Base-by-base conservation (phyloP, 2,113 vertebrate species). In the Benitochromis conjunctus region DNA sequence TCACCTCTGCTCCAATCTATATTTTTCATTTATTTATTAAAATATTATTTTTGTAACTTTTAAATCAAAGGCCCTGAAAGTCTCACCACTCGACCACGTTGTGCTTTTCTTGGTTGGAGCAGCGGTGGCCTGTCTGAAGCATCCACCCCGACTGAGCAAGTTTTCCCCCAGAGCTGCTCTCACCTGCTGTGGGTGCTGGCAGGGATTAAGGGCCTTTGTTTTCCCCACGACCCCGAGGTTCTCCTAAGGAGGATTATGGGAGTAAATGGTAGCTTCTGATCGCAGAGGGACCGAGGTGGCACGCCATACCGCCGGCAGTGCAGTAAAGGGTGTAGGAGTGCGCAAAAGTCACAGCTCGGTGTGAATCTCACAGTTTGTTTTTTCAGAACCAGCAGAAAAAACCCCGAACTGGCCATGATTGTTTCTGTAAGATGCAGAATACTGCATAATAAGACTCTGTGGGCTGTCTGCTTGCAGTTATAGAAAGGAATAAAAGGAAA, bases 191-290 rank as follows among this genome's bases (percentile, higher is more conserved):
- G 36, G 74, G 69, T 16, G 41, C 46, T 38, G 89, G 89, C 81
- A 81, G 69, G 91, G 89, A 91, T 92, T 91, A 91, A 87, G 7
- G 7, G 57, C 79, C 9, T 82, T 90, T 88, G 91, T 66, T 71
- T 48, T 0, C 86, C 92, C 92, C 92, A 92, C 66, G 89, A 92
- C 92, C 91, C 89, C 24, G 12, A 78, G 86, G 87, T 74, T 88
- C 88, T 88, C 81, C 88, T 91, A 91, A 92, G 88, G 91, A 53
- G 91, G 94, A 94, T 94, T 94, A 94, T 41, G 41, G 66, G 79
- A 88, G 81, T 86, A 60, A 86, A 84, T 41, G 89, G 82, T 89
- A 90, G 87, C 86, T 92, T 88, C 91, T 92, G 91, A 93, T 91
- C 62, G 57, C 26, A 10, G 58, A 88, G 87, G 79, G 86, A 66